Evolutionary conservation across 2,113 vertebrate species (phyloP).

Genomic region (Pampusana beccarii): DNA sequence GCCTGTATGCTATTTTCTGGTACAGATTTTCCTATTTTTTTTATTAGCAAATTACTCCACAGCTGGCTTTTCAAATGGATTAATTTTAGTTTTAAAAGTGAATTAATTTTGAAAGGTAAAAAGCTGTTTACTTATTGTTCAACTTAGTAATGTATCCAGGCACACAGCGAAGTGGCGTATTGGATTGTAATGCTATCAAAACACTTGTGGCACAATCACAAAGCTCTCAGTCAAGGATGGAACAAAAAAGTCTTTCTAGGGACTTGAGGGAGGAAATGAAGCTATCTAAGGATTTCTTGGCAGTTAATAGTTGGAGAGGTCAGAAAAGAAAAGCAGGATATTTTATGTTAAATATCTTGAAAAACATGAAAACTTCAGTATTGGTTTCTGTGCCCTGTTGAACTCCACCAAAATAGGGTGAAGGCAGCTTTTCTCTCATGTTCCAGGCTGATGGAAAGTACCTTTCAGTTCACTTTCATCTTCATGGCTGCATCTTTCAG

Average conservation of each 20-base stretch:
- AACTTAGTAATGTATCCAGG: neutral
- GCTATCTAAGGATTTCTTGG: neutral
- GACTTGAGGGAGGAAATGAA: neutral
- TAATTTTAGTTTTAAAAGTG: neutral
- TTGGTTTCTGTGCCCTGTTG: conserved; percentile 22
- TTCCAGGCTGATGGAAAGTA: neutral
- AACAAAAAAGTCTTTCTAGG: neutral
- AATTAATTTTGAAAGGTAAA: neutral
- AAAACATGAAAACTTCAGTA: neutral
- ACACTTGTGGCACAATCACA: neutral
- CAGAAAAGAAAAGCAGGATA: neutral
- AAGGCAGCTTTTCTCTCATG: neutral
- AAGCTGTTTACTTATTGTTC: neutral
- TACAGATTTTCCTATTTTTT: neutral
- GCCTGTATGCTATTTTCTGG: neutral
- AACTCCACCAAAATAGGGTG: neutral
- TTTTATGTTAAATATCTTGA: conserved; percentile 36
- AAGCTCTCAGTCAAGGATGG: neutral
- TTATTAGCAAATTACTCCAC: neutral
- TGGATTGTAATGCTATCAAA: neutral
- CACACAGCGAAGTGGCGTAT: fast-evolving
- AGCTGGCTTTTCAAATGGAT: neutral
- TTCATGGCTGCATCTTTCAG: neutral
- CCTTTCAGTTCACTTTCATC: neutral
- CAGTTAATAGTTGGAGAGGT: neutral